Percentiles rank a stretch among this genome's conserved stretches.
phyloP scores from a whole-genome alignment of 1,140 invertebrate genomes.

The Dendroctonus ponderosae region DNA sequence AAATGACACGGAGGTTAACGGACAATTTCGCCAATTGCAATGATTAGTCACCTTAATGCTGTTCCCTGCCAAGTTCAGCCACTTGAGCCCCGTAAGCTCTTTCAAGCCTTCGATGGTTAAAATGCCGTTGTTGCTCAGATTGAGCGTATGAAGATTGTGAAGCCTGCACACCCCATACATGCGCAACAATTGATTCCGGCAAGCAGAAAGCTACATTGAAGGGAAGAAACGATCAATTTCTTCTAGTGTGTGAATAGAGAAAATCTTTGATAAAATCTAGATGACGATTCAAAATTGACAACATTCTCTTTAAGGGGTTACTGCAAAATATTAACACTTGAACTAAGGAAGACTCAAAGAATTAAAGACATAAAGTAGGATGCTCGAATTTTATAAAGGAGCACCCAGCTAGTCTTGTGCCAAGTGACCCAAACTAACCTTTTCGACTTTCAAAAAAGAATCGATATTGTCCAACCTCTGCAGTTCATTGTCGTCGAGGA shows the following conservation, averaged over 20 bases:
- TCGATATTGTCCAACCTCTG: slow-evolving; percentile 85
- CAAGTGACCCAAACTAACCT: slow-evolving; percentile 56
- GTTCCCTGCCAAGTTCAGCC: slow-evolving; percentile 72
- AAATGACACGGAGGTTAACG: slow-evolving; percentile 14
- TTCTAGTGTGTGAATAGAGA: no score
- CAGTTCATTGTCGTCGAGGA: slow-evolving; percentile 84
- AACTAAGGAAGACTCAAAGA: slow-evolving; percentile 12
- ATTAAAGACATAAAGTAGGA: background rate
- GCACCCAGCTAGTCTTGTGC: background rate
- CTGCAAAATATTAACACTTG: slow-evolving; percentile 1
- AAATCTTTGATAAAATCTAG: no score
- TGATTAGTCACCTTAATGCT: slow-evolving; percentile 63
- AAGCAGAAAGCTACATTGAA: slow-evolving; percentile 70
- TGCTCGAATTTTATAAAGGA: background rate
- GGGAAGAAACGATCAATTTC: no score
- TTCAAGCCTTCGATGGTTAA: slow-evolving; percentile 85
- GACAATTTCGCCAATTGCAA: background rate
- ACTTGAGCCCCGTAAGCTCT: slow-evolving; percentile 75
- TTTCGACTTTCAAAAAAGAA: slow-evolving; percentile 74
- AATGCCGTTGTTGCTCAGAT: slow-evolving; percentile 84
- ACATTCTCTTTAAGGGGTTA: background rate
- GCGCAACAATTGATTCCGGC: slow-evolving; percentile 77
- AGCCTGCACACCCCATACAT: slow-evolving; percentile 84
- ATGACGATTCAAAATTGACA: background rate
- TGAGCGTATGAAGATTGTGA: slow-evolving; percentile 74